Percentiles rank a stretch among this genome's conserved stretches.
phyloP scores from a whole-genome alignment of 1,140 invertebrate species.

The Drosophila navojoa region DNA sequence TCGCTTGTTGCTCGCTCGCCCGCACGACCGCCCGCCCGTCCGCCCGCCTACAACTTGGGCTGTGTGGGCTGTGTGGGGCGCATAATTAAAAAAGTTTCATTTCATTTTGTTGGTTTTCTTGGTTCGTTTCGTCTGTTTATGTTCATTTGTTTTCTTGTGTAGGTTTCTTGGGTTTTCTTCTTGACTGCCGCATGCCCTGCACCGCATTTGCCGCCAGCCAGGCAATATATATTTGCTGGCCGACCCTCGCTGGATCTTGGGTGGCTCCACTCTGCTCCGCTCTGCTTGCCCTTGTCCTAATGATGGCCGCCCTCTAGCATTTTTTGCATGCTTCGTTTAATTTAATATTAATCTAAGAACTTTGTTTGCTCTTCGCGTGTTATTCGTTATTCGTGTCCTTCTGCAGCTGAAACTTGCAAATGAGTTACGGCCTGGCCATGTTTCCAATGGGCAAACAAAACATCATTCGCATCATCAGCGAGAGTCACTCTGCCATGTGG shows the following conservation, averaged over 20 bases:
- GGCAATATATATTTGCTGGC: constrained; percentile 33
- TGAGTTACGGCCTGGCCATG: constrained; percentile 19
- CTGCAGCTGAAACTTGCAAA: constrained; percentile 37
- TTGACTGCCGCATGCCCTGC: constrained; percentile 12
- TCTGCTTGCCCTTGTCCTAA: constrained; percentile 67
- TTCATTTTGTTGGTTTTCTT: constrained; percentile 83
- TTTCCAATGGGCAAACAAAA: not conserved
- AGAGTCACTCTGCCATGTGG: not conserved
- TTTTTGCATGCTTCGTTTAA: constrained; percentile 83
- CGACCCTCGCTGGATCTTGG: not conserved
- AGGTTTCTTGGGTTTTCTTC: constrained; percentile 70
- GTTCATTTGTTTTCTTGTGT: constrained; percentile 82
- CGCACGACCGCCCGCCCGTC: too few relatives aligned
- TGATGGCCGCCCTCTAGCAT: constrained; percentile 76
- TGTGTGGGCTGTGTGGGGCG: constrained; percentile 52
- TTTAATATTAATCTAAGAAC: constrained; percentile 83
- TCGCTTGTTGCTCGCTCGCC: constrained; percentile 33
- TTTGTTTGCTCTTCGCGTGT: constrained; percentile 69
- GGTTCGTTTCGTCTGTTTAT: constrained; percentile 81
- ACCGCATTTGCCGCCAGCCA: not conserved
- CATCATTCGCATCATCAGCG: too few relatives aligned
- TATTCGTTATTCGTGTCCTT: constrained; percentile 23
- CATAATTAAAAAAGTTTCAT: constrained; percentile 84
- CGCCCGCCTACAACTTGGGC: not conserved
- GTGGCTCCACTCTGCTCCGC: constrained; percentile 7